Percentiles rank a stretch among this genome's conserved stretches.
These are phyloP conservation scores for Diorhabda elongata DNA, from an alignment of 1,140 invertebrate genomes.

Conservation along the genomic window DNA sequence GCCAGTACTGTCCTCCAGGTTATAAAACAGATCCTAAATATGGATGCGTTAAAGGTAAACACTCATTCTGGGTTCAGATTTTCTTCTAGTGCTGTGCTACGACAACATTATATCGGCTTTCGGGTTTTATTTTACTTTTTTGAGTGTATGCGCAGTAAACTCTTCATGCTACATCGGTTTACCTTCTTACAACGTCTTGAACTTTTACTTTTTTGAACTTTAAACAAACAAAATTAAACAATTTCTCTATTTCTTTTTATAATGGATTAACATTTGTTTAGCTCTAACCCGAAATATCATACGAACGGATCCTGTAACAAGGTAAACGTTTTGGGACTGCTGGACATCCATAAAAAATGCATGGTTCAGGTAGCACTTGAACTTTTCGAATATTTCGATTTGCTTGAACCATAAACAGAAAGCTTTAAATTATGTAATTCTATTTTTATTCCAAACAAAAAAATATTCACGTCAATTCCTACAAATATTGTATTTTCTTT, in stretches of 20 bases:
- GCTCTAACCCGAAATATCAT: neutral
- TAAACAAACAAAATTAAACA: neutral
- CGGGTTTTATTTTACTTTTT: neutral
- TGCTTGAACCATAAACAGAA: no score
- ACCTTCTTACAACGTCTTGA: neutral
- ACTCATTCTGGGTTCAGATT: slow-evolving; percentile 40
- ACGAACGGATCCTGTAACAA: neutral
- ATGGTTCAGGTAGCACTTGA: neutral
- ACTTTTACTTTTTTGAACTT: neutral
- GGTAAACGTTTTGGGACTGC: neutral
- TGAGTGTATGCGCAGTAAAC: slow-evolving; percentile 2
- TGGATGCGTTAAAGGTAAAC: slow-evolving; percentile 93
- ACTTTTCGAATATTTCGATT: no score
- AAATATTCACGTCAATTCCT: no score
- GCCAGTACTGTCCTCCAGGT: slow-evolving; percentile 90
- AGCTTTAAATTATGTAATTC: no score
- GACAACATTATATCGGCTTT: slow-evolving; percentile 19
- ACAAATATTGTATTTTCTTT: no score
- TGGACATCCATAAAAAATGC: neutral
- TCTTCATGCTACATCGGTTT: neutral
- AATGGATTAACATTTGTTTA: neutral
- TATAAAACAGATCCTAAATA: slow-evolving; percentile 82
- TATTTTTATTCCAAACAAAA: no score
- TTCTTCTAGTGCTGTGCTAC: slow-evolving; percentile 39
- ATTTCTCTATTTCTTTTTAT: no score